These are phyloP conservation scores for Himalopsyche anomala DNA, from an alignment of 2,888 invertebrate genomes.

Conservation along the genomic window DNA sequence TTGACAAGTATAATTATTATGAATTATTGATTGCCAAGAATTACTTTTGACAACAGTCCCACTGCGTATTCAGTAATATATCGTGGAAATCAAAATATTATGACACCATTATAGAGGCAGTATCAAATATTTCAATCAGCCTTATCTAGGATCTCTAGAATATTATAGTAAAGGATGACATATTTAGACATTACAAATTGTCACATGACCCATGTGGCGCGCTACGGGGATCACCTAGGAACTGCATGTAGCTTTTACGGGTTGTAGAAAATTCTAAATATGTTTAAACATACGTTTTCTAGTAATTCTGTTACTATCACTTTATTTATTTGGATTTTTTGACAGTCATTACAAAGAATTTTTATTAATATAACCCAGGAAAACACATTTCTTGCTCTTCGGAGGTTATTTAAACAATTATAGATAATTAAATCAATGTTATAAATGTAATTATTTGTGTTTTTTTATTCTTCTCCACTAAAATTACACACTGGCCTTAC, in stretches of 20 bases:
- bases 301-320: background rate
- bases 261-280: background rate
- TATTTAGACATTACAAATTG: conserved; percentile 61
- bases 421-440: background rate
- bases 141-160: conserved; percentile 46
- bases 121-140: conserved; percentile 51
- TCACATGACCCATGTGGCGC: conserved; percentile 57
- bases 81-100: conserved; percentile 51
- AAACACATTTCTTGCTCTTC: too few species aligned
- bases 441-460: background rate
- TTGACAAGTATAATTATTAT: too few species aligned
- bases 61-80: background rate
- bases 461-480: too few species aligned
- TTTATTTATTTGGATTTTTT: too few species aligned
- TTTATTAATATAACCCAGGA: too few species aligned
- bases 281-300: background rate
- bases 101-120: conserved; percentile 49
- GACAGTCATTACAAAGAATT: too few species aligned
- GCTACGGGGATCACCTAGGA: conserved; percentile 44
- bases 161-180: conserved; percentile 54
- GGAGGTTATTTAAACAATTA: too few species aligned
- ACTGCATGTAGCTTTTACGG: conserved; percentile 5
- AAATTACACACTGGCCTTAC: too few species aligned
- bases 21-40: too few species aligned
- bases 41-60: background rate